Evolutionary conservation across 2,888 invertebrate genomes (phyloP), one percentile per base, ranked within the genome.

Genomic region (Taphrorychus bicolor): DNA sequence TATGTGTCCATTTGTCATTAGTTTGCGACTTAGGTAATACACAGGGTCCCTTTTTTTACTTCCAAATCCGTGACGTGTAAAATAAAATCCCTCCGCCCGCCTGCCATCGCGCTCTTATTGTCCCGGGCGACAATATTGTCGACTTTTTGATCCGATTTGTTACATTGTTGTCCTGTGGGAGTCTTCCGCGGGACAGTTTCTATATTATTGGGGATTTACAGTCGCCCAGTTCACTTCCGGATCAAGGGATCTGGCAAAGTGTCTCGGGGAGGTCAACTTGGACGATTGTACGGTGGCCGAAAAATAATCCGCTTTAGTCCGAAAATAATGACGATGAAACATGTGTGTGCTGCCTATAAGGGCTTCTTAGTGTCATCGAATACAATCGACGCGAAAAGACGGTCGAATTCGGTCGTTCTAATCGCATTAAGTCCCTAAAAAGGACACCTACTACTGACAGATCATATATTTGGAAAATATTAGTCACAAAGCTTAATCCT

Each of bases 141-240:
- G 83, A 83, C 82, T 83, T 82, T 82, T 82, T 82, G 82, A 83
- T 83, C 82, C 82, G 83, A 83, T 83, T 83, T 83, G 82, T 82
- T 82, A 79, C 79, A 82, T 81, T 80, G 70, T 69, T 52, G 80
- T 79, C 77, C 80, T 79, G 81, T 80, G 81, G 81, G 81, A 81
- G 80, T 81, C 81, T 81, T 80, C 79, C 77, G 52, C 56, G 40
- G 69, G 78, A 78, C 78, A 73, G 77, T 75, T 81, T 82, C 81
- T 80, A 79, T 81, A 81, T 79, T 79, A 79, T 76, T 76, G 79
- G 48, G 24, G 60, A 45, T 24, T 61, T 48, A 45, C 60, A 71
- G 66, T 63, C 61, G 65, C 9, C 65, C 65, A 69, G 67, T 49
- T 71, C 42, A 32, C 17, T 62, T 57, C 41, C 17, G 24, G 23